A percentile compares a stretch with the other conserved stretches of the same genome.
phyloP scores from a whole-genome alignment of 2,797 vertebrate genomes.

The Enteromius anoplus region DNA sequence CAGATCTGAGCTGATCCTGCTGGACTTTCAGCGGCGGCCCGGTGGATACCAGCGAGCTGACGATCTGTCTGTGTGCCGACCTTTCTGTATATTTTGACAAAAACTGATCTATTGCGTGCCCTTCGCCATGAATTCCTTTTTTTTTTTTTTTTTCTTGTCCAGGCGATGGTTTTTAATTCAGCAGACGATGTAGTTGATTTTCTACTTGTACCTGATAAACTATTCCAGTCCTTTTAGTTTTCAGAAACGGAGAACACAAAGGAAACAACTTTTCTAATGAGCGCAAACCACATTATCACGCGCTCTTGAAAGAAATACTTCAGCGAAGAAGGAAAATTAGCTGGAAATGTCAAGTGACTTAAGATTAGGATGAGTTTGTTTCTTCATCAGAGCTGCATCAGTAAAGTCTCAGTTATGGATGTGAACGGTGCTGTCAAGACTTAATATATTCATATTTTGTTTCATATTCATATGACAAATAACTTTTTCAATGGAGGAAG shows the following conservation, averaged over 20 bases:
- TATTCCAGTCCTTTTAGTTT: constrained; percentile 1
- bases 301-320: background rate
- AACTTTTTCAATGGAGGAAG: background rate
- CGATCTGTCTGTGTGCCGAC: background rate
- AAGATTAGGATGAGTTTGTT: background rate
- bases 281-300: background rate
- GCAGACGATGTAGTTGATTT: background rate
- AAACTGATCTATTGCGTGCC: background rate
- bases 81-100: constrained; percentile 6
- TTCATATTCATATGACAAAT: background rate
- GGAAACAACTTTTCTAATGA: background rate
- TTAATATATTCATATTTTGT: too few relatives aligned
- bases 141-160: background rate
- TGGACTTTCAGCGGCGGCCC: background rate
- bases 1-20: background rate
- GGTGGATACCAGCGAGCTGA: background rate
- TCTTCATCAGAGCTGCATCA: background rate
- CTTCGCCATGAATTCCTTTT: background rate
- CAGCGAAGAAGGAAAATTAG: background rate
- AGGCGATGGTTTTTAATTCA: background rate
- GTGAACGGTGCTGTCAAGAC: background rate
- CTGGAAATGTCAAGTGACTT: background rate
- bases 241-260: constrained; percentile 14
- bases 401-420: background rate
- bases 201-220: background rate